Evolutionary conservation across 2,797 vertebrate species (phyloP), one percentile per base, ranked within the genome.

Genomic region (Neosilurus hyrtlii): DNA sequence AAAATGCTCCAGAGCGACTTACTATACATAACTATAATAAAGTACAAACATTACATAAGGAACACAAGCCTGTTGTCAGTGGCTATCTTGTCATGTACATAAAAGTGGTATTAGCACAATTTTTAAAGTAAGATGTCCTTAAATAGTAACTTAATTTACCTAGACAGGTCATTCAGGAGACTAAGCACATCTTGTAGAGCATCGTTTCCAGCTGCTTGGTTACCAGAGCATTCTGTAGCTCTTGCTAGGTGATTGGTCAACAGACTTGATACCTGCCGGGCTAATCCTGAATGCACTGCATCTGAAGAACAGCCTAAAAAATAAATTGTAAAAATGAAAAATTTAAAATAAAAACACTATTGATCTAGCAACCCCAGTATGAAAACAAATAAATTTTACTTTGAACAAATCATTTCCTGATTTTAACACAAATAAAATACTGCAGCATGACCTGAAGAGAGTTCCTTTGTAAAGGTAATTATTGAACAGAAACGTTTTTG

Each of bases 181-280:
- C 98, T 99, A 54, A 99, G 96, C 11, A 99, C 98, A 68, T 99
- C 98, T 86, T 99, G 98, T 67, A 99, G 94, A 0, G 98, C 98
- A 0, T 99, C 97, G 20, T 99, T 99, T 9, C 98, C 97, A 15
- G 98, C 98, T 83, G 98, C 98, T 89, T 99, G 98, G 89, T 99
- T 99, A 65, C 97, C 97, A 74, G 97, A 99, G 88, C 97, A 98
- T 88, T 99, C 97, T 0, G 98, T 99, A 0, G 98, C 98, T 82
- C 98, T 94, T 66, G 97, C 98, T 26, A 99, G 92, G 86, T 99
- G 98, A 91, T 99, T 99, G 76, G 98, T 99, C 78, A 99, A 93
- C 83, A 99, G 94, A 86, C 96, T 99, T 88, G 98, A 99, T 84
- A 99, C 98, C 91, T 99, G 98, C 20, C 97, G 95, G 43, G 98